Evolutionary conservation across 1,140 invertebrate species (phyloP).

Genomic region (Drosophila bocqueti): DNA sequence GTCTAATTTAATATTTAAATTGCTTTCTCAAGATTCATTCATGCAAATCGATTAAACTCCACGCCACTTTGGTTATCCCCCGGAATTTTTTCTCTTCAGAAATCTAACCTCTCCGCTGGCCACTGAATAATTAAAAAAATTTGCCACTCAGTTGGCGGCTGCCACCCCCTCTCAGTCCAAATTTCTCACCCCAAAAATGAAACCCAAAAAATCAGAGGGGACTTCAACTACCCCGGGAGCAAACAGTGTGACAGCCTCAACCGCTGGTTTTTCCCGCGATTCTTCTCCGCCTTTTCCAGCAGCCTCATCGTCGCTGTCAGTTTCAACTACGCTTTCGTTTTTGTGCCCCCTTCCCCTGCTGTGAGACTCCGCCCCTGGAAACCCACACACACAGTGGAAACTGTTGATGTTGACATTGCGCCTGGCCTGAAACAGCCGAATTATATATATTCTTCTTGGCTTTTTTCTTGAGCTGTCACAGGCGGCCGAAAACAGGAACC

Average conservation of each 20-base stretch:
- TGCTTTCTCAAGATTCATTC: slow-evolving; percentile 53
- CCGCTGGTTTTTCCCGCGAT: slow-evolving; percentile 36
- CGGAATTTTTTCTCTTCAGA: background rate
- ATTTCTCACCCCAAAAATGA: slow-evolving; percentile 1
- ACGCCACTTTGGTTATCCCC: slow-evolving; percentile 12
- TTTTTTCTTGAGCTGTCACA: slow-evolving; percentile 37
- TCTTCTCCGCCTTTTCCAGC: slow-evolving; percentile 5
- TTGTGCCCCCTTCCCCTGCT: slow-evolving; percentile 13
- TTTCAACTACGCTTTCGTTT: slow-evolving; percentile 76
- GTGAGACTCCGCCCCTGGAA: slow-evolving; percentile 21
- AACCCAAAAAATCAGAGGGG: slow-evolving; percentile 16
- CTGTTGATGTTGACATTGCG: slow-evolving; percentile 74
- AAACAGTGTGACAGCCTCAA: slow-evolving; percentile 67
- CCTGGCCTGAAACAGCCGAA: slow-evolving; percentile 57
- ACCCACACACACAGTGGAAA: slow-evolving; percentile 19
- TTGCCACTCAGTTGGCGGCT: slow-evolving; percentile 50
- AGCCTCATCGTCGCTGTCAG: slow-evolving; percentile 62
- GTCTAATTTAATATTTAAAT: slow-evolving; percentile 54
- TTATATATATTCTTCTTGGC: slow-evolving; percentile 53
- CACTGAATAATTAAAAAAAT: slow-evolving; percentile 78
- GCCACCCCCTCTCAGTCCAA: background rate
- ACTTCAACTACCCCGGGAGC: slow-evolving; percentile 31
- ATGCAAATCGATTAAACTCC: slow-evolving; percentile 55
- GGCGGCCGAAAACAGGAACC: slow-evolving; percentile 40
- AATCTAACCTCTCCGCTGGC: slow-evolving; percentile 53